Evolutionary conservation across 2,888 invertebrate species (phyloP).

Genomic region (Tetramorium bicarinatum): DNA sequence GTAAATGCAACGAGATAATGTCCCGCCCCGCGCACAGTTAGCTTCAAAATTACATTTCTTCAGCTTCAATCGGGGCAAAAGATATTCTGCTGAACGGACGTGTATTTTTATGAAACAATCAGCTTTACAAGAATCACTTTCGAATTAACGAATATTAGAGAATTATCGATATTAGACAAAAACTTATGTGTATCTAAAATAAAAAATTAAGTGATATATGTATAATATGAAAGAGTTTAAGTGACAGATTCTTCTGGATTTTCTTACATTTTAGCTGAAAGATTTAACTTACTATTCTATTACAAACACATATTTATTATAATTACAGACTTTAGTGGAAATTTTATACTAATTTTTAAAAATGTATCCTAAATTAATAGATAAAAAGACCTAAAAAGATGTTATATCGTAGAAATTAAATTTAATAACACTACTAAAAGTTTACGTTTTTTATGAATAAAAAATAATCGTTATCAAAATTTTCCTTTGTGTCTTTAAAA

Average conservation of each 20-base stretch:
- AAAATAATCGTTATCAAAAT: neutral
- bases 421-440: neutral
- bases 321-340: neutral
- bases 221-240: neutral
- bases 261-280: neutral
- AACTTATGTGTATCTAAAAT: neutral
- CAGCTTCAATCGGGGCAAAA: neutral
- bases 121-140: neutral
- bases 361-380: neutral
- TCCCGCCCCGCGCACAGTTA: neutral
- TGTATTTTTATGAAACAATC: neutral
- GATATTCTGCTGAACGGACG: neutral
- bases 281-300: neutral
- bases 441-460: neutral
- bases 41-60: conserved; percentile 29
- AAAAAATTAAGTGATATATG: neutral
- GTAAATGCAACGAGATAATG: conserved; percentile 54
- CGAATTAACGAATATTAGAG: conserved; percentile 4
- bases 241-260: neutral
- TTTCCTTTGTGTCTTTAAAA: neutral
- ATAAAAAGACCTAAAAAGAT: neutral
- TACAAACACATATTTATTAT: neutral
- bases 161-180: neutral
- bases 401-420: neutral
- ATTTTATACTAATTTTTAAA: neutral